A percentile compares a stretch with the other conserved stretches of the same genome.
Conservation (phyloP, 2,113 vertebrate species). For the Aldabrachelys gigantea region DNA sequence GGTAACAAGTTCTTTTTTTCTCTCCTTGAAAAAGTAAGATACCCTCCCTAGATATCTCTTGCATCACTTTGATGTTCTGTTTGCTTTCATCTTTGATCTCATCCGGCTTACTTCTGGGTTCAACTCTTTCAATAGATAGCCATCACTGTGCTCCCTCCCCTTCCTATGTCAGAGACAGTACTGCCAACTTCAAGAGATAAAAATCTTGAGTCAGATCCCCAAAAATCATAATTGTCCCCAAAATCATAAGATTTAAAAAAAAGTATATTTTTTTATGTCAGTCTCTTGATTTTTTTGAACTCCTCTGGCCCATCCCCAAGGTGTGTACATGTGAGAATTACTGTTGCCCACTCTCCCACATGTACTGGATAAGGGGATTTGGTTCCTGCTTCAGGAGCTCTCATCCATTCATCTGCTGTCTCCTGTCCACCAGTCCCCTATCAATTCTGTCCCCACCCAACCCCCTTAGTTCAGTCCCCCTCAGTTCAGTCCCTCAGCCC, state of each 20-base stretch:
- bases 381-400: not conserved
- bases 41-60: not conserved
- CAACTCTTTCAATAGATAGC: not conserved
- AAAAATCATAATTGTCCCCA: not conserved
- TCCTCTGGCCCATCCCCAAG: not conserved
- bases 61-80: constrained; percentile 25
- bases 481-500: not conserved
- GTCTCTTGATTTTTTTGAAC: not conserved
- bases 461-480: not conserved
- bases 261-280: not conserved
- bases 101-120: not conserved
- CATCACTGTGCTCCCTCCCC: not conserved
- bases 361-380: not conserved
- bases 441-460: not conserved
- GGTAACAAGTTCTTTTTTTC: not conserved
- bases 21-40: not conserved
- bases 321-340: not conserved
- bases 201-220: not conserved
- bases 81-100: constrained; percentile 4
- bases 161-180: not conserved
- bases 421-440: not conserved
- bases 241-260: not conserved
- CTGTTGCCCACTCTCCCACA: not conserved
- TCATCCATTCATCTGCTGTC: not conserved
- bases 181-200: not conserved